Percentiles rank a stretch among this genome's conserved stretches.
These are phyloP conservation scores for Aricia artaxerxes DNA, from an alignment of 2,888 invertebrate species.

Conservation along the genomic window DNA sequence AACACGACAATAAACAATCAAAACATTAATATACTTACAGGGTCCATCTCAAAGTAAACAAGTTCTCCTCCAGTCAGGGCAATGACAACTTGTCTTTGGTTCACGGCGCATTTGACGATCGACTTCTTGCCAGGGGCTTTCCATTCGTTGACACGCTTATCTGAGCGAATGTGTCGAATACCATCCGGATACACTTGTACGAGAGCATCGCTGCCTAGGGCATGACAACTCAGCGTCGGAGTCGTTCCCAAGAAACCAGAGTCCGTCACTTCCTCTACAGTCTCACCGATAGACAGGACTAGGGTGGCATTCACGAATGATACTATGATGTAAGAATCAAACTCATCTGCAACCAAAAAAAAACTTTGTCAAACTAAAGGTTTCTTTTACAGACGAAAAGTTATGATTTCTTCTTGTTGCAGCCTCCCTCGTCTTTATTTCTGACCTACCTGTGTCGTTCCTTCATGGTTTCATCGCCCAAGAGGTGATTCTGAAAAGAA, in stretches of 20 bases:
- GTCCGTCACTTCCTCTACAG: slow-evolving; percentile 99
- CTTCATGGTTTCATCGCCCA: slow-evolving; percentile 71
- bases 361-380: slow-evolving; percentile 24
- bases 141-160: slow-evolving; percentile 99
- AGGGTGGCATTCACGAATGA: slow-evolving; percentile 99
- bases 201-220: slow-evolving; percentile 97
- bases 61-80: slow-evolving; percentile 98
- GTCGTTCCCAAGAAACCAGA: slow-evolving; percentile 99
- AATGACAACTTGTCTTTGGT: slow-evolving; percentile 98
- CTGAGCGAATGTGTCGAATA: slow-evolving; percentile 98
- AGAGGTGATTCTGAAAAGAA: slow-evolving; percentile 87
- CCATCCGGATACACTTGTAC: slow-evolving; percentile 99
- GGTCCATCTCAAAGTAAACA: slow-evolving; percentile 99
- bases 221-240: slow-evolving; percentile 98
- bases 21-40: slow-evolving; percentile 82
- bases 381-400: slow-evolving; percentile 36
- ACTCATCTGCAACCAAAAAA: slow-evolving; percentile 92
- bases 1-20: not conserved
- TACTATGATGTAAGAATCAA: slow-evolving; percentile 99
- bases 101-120: slow-evolving; percentile 98
- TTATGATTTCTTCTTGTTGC: slow-evolving; percentile 52
- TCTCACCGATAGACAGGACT: slow-evolving; percentile 99
- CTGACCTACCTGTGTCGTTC: slow-evolving; percentile 69
- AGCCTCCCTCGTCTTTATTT: slow-evolving; percentile 56
- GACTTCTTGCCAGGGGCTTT: slow-evolving; percentile 98